Base-by-base conservation (phyloP, 2,797 vertebrate genomes). In the Urophycis tenuis region DNA sequence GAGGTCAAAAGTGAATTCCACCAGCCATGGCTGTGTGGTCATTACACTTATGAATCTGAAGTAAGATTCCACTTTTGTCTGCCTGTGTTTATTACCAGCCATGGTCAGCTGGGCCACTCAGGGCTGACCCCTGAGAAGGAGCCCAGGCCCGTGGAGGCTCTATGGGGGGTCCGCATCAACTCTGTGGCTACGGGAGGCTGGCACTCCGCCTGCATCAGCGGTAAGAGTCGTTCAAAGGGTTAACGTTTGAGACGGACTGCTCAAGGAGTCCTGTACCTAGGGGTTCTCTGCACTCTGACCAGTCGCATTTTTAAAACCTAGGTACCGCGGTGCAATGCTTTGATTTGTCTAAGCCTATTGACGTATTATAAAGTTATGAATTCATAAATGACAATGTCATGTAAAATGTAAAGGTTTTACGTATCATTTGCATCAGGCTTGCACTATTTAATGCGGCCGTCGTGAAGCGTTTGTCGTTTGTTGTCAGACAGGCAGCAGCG, bases 61-160 rank as follows among this genome's bases (percentile, higher is more conserved):
- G 53, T 60, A n/a, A 60, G n/a, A 60, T 8, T 53, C 45, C 49
- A n/a, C 6, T 67, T 25, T 67, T 5, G 11, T 74, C 0, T 81
- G 0, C 0, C 2, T 76, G 41, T 82, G 64, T 81, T 78, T 33
- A 53, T 78, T 78, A 15, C 2, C 89, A 99, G 97, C 87, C 97
- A 97, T 0, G 97, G 97, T 73, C 95, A 99, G 91, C 86, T 99
- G 60, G 97, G 97, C 49, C 97, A 98, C 0, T 94, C 95, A 1
- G 84, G 19, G 0, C 93, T 99, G 82, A 89, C 92, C 64, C 76
- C 93, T 0, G 94, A 93, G 84, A 82, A 17, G 36, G 91, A 95
- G 87, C 97, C 97, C 0, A 90, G 89, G 81, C 82, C 78, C 1
- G 78, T 99, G 86, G 97, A 99, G 88, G 97, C 95, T 0, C 85